Evolutionary conservation across 2,888 invertebrate genomes (phyloP).

Genomic region (Melieria omissa): DNA sequence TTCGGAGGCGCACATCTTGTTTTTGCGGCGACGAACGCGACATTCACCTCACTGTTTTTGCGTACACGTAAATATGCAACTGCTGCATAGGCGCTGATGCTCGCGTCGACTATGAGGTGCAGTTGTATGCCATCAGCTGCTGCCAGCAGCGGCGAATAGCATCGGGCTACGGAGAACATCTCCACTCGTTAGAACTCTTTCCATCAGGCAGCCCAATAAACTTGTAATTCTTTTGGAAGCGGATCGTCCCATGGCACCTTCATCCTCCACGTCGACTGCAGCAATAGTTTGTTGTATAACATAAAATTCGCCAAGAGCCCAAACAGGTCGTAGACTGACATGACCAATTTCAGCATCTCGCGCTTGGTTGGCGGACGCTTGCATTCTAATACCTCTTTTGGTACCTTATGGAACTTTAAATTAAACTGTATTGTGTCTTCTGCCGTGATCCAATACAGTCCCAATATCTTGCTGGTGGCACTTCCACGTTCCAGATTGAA

Average conservation of each 20-base stretch:
- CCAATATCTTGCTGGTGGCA: slow-evolving; percentile 3
- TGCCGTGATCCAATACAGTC: slow-evolving; percentile 9
- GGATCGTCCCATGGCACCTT: slow-evolving; percentile 37
- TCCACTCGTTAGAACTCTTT: slow-evolving; percentile 28
- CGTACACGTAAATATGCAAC: slow-evolving; percentile 38
- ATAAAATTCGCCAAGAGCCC: no score
- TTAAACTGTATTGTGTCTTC: slow-evolving; percentile 6
- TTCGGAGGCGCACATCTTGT: slow-evolving; percentile 38
- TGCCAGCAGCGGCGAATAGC: slow-evolving; percentile 23
- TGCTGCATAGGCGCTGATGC: slow-evolving; percentile 38
- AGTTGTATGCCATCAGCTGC: slow-evolving; percentile 28
- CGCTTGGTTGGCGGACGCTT: slow-evolving; percentile 1
- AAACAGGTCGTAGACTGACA: no score
- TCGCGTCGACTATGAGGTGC: slow-evolving; percentile 41
- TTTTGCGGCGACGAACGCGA: slow-evolving; percentile 40
- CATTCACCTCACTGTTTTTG: slow-evolving; percentile 31
- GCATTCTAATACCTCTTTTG: neutral
- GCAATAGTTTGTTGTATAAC: slow-evolving; percentile 7
- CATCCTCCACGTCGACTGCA: slow-evolving; percentile 32
- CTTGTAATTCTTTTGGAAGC: slow-evolving; percentile 27
- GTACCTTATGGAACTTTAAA: slow-evolving; percentile 3
- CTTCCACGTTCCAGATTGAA: neutral
- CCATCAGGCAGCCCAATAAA: slow-evolving; percentile 32
- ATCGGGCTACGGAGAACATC: slow-evolving; percentile 25
- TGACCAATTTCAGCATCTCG: neutral